phyloP scores from a whole-genome alignment of 2,113 vertebrate genomes.

The Gymnogyps californianus region DNA sequence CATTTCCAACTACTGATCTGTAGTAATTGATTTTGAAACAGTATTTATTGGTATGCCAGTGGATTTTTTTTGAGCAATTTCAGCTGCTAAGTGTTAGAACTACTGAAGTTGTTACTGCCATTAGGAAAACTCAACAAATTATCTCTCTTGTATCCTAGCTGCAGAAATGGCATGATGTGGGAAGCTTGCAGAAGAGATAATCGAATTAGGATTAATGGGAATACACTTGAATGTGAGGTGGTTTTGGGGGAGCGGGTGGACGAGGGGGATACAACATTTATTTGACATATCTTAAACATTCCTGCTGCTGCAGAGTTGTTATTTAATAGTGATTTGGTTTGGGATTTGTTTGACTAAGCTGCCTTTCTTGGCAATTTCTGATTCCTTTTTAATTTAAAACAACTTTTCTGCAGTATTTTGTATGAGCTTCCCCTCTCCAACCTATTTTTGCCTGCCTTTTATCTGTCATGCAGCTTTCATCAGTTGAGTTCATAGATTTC shows the following conservation, averaged over 20 bases:
- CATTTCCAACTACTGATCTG: not conserved
- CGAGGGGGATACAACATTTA: not conserved
- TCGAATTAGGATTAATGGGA: not conserved
- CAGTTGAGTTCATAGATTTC: not conserved
- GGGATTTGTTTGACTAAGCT: not conserved
- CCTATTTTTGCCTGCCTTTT: not conserved
- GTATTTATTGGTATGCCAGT: not conserved
- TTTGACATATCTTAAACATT: not conserved
- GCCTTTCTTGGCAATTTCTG: not conserved
- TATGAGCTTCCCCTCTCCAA: not conserved
- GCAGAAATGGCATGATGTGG: not conserved
- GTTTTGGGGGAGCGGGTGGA: not conserved
- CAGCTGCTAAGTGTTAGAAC: not conserved
- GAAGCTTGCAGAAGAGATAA: not conserved
- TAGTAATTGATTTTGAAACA: not conserved
- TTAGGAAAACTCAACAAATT: not conserved
- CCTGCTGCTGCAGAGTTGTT: not conserved
- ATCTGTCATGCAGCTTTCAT: not conserved
- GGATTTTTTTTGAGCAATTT: not conserved
- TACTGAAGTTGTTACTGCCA: not conserved
- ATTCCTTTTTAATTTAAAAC: not conserved
- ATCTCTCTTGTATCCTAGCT: not conserved
- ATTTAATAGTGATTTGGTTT: not conserved
- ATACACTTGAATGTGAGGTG: not conserved
- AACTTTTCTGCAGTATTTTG: not conserved